Base-by-base conservation (phyloP, 1,140 invertebrate species). In the Zaprionus ghesquierei region DNA sequence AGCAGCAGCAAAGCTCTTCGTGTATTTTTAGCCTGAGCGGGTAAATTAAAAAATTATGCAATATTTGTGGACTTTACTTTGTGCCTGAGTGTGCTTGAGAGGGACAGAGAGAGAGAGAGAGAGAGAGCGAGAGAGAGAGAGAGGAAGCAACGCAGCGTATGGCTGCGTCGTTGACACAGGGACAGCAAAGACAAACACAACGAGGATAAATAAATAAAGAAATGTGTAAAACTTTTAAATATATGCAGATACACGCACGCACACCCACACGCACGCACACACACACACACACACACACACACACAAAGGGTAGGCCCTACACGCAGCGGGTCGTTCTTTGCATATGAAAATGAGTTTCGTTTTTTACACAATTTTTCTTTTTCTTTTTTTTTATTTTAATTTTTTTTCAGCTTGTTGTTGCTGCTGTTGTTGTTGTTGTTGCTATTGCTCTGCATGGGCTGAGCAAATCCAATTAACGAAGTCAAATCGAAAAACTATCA, bases 341-440 rank as follows among this genome's bases (percentile, higher is more conserved):
- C 80, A 82, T 82, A 82, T 84, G 71, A 84, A 82, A 84, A 82
- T 76, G 80, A 84, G 80, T 82, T 82, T 77, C 61, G 69, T 78
- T 74, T 41, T 79, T 49, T 66, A 29, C 27, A 18, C 5, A 20
- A 56, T 71, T 53, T 63, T 73, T 69, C 59, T 69, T 51, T 60
- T 69, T 44, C 49, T 70, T 63, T 27, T 44, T 46, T 62, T 44
- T 61, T 50, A 0, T 22, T 54, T 46, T 23, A 20, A 55, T 35
- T 55, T 64, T 44, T 13, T 46, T 38, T 51, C n/a, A n/a, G n/a
- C n/a, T n/a, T n/a, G n/a, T n/a, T n/a, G n/a, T n/a, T n/a, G n/a
- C n/a, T n/a, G n/a, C 50, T 33, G 4, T 35, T 29, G 53, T 20
- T 38, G 22, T 69, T 69, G 41, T 55, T 46, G 15, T 62, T 31